A percentile compares a stretch with the other conserved stretches of the same genome.
Evolutionary conservation across 2,888 invertebrate genomes (phyloP).

Genomic region (Cheilosia grossa): DNA sequence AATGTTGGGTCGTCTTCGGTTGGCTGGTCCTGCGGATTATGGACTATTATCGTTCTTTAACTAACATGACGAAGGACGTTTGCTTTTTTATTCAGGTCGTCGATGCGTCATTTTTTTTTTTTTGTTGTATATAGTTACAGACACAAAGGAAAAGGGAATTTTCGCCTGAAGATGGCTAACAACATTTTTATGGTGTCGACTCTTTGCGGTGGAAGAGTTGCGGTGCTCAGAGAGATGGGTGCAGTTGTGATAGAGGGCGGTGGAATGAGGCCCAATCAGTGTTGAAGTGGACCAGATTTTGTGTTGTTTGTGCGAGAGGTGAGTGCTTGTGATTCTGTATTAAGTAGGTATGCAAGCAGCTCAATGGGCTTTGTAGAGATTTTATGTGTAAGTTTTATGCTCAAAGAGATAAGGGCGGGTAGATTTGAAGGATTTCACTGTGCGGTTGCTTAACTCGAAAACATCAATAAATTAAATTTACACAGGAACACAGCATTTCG

Average conservation of each 20-base stretch:
- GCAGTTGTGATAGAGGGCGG: conserved; percentile 21
- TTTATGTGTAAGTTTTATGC: background rate
- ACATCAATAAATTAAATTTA: background rate
- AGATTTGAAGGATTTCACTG: background rate
- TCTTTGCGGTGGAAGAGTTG: conserved; percentile 4
- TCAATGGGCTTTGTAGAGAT: conserved; percentile 17
- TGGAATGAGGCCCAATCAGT: conserved; percentile 55
- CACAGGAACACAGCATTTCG: background rate
- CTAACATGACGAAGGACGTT: conserved; percentile 28
- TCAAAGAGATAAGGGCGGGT: background rate
- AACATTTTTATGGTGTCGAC: conserved; percentile 29
- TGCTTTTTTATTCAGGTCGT: conserved; percentile 11
- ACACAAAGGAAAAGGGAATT: conserved; percentile 45
- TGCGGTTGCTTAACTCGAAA: conserved; percentile 10
- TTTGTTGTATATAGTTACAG: conserved; percentile 17
- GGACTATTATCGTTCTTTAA: conserved; percentile 42
- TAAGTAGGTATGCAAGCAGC: conserved; percentile 22
- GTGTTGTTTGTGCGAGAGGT: conserved; percentile 29
- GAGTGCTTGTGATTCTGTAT: background rate
- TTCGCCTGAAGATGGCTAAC: conserved; percentile 37
- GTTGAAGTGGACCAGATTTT: conserved; percentile 52
- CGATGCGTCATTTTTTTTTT: conserved; percentile 1
- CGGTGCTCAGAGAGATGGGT: conserved; percentile 3
- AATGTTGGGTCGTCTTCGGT: conserved; percentile 26
- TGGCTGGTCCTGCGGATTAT: conserved; percentile 22